A percentile compares a stretch with the other conserved stretches of the same genome.
Conservation (phyloP, 1,140 invertebrate species). For the Achatina immaculata region DNA sequence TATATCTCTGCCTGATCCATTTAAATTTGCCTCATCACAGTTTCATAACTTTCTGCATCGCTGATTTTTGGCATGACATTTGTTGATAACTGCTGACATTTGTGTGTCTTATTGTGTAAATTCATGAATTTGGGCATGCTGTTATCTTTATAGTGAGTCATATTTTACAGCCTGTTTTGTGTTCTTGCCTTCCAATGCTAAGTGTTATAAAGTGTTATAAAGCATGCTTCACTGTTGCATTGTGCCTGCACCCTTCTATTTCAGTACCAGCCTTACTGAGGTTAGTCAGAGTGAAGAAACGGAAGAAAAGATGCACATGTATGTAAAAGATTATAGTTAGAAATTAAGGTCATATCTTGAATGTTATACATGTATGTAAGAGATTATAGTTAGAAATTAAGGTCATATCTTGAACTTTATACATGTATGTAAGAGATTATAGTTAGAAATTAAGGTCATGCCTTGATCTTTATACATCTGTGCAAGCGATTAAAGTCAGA, state of each 20-base stretch:
- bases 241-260: conserved; percentile 38
- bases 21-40: too few relatives aligned
- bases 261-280: conserved; percentile 50
- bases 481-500: background rate
- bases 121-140: too few relatives aligned
- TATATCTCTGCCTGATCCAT: too few relatives aligned
- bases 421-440: conserved; percentile 31
- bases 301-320: conserved; percentile 8
- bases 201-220: too few relatives aligned
- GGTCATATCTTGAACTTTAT: background rate
- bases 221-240: conserved; percentile 26
- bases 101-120: too few relatives aligned
- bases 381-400: background rate
- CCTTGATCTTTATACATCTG: conserved; percentile 13
- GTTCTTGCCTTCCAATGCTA: too few relatives aligned
- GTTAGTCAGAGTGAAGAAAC: conserved; percentile 20
- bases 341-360: conserved; percentile 1
- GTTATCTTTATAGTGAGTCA: too few relatives aligned
- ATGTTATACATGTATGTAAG: conserved; percentile 29
- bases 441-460: background rate
- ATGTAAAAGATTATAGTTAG: conserved; percentile 14
- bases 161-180: too few relatives aligned
- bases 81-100: too few relatives aligned
- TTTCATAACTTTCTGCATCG: too few relatives aligned
- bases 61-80: too few relatives aligned